phyloP scores from a whole-genome alignment of 1,140 invertebrate genomes.

The Sesamia nonagrioides region DNA sequence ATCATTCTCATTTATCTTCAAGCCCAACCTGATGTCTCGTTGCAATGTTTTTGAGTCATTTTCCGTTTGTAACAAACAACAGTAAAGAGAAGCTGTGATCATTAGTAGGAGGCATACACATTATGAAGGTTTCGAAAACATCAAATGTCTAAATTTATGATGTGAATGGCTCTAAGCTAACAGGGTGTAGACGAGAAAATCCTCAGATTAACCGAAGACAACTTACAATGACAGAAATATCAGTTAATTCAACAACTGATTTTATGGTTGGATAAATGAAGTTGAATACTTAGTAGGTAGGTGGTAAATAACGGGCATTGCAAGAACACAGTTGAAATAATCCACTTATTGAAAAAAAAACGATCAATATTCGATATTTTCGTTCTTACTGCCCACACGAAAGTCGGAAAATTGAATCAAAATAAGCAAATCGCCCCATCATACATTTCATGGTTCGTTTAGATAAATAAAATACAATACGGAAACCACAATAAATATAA shows the following conservation, averaged over 20 bases:
- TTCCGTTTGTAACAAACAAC: background rate
- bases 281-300: background rate
- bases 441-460: conserved; percentile 41
- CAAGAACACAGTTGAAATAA: conserved; percentile 19
- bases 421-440: conserved; percentile 39
- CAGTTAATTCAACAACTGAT: background rate
- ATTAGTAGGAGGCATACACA: background rate
- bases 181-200: background rate
- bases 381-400: conserved; percentile 31
- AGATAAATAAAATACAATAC: conserved; percentile 45
- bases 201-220: background rate
- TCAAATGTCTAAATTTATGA: background rate
- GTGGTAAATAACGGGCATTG: background rate
- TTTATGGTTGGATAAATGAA: background rate
- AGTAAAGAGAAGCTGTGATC: background rate
- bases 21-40: conserved; percentile 2
- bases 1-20: conserved; percentile 42
- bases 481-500: conserved; percentile 51
- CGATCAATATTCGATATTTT: conserved; percentile 32
- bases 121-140: too few species aligned
- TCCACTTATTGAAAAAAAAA: conserved; percentile 22
- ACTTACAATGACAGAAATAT: background rate
- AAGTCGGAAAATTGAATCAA: conserved; percentile 42
- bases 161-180: background rate
- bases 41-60: background rate